Percentiles rank a stretch among this genome's conserved stretches.
These are phyloP conservation scores for Mobula hypostoma DNA, from an alignment of 2,113 vertebrate genomes.

Conservation along the genomic window DNA sequence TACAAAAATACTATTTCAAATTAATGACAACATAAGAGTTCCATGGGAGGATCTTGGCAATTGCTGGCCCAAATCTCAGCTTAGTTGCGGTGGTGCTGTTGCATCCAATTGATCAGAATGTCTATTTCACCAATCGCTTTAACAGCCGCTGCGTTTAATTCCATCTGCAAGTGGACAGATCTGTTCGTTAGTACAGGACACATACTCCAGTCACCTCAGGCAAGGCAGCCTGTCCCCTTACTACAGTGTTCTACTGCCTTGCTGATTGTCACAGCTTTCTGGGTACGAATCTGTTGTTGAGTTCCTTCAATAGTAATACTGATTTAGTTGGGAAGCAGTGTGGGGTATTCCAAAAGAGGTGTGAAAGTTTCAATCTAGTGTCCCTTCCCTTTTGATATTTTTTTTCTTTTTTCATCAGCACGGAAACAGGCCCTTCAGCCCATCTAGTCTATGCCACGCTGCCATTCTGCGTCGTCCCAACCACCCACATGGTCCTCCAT, in stretches of 20 bases:
- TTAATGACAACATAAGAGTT: neutral
- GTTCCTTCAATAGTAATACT: no score
- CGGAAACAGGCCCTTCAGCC: no score
- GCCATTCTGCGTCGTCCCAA: no score
- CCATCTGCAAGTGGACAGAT: slow-evolving; percentile 59
- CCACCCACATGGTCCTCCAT: no score
- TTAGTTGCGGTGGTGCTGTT: slow-evolving; percentile 45
- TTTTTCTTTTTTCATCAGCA: no score
- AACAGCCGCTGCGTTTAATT: slow-evolving; percentile 56
- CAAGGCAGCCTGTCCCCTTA: neutral
- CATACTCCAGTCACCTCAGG: neutral
- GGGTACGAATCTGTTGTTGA: no score
- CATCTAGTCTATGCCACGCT: no score
- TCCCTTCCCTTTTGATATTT: neutral
- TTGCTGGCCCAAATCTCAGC: neutral
- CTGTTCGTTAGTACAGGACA: no score
- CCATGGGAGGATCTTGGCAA: neutral
- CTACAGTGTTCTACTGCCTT: no score
- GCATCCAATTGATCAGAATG: slow-evolving; percentile 74
- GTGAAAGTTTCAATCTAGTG: neutral
- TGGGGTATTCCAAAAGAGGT: no score
- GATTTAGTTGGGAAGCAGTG: no score
- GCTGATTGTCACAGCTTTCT: no score
- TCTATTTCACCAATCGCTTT: slow-evolving; percentile 84
- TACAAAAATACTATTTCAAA: neutral